A percentile compares a stretch with the other conserved stretches of the same genome.
Conservation (phyloP, 2,113 vertebrate species). For the Andinoacara biseriatus region DNA sequence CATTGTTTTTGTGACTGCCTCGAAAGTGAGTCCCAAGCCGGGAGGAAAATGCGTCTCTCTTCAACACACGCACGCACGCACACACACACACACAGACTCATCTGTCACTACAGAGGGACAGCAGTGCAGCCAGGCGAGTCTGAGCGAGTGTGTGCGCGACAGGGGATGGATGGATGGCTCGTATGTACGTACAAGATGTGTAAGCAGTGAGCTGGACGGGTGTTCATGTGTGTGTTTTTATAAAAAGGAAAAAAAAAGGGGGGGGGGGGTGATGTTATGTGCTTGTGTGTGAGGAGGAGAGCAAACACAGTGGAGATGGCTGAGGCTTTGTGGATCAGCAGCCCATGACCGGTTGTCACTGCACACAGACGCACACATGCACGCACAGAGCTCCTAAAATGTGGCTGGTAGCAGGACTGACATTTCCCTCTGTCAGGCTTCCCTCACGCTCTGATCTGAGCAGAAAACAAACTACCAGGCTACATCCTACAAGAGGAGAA, state of each 20-base stretch:
- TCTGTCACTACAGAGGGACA: slow-evolving; percentile 64
- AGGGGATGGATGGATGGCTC: slow-evolving; percentile 33
- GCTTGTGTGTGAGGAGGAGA: slow-evolving; percentile 38
- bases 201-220: slow-evolving; percentile 21
- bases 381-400: slow-evolving; percentile 39
- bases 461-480: slow-evolving; percentile 41
- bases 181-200: slow-evolving; percentile 52
- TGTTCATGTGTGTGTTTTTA: slow-evolving; percentile 11
- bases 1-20: slow-evolving; percentile 60
- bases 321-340: slow-evolving; percentile 68
- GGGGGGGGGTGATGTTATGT: slow-evolving; percentile 21
- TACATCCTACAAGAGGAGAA: slow-evolving; percentile 9
- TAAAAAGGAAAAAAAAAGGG: neutral
- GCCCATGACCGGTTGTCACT: slow-evolving; percentile 62
- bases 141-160: slow-evolving; percentile 30
- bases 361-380: neutral
- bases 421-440: slow-evolving; percentile 62
- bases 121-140: slow-evolving; percentile 63
- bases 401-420: slow-evolving; percentile 63
- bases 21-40: slow-evolving; percentile 63
- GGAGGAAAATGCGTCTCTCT: slow-evolving; percentile 62
- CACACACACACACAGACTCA: slow-evolving; percentile 47
- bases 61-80: neutral
- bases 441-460: slow-evolving; percentile 50
- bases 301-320: slow-evolving; percentile 60